Percentiles rank a stretch among this genome's conserved stretches.
Evolutionary conservation across 2,113 vertebrate genomes (phyloP).

Genomic region (Daboia siamensis): DNA sequence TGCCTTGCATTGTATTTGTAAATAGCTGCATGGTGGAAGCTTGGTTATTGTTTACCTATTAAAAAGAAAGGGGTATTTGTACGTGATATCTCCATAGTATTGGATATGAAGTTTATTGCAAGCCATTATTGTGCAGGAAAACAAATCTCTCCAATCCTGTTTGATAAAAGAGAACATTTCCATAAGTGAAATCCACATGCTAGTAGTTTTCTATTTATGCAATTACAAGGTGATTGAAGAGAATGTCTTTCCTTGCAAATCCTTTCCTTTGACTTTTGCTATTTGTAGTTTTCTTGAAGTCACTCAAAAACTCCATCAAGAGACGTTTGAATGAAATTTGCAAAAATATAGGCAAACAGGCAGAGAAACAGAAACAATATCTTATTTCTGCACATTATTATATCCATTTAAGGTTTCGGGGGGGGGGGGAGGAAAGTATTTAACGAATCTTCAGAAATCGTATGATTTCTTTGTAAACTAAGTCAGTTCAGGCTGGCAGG

Average conservation of each 20-base stretch:
- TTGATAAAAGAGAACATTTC: not conserved
- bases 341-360: not conserved
- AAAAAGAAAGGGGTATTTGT: not conserved
- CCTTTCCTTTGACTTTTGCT: not conserved
- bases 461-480: not conserved
- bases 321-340: not conserved
- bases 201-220: not conserved
- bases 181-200: not conserved
- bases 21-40: not conserved
- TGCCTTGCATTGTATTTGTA: not conserved
- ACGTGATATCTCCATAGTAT: not conserved
- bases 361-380: not conserved
- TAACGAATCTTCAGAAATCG: not conserved
- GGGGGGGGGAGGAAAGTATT: not conserved
- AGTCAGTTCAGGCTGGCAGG: not conserved
- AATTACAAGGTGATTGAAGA: not conserved
- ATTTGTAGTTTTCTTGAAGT: not conserved
- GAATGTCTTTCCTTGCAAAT: not conserved
- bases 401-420: not conserved
- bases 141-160: not conserved
- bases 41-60: not conserved
- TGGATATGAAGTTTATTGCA: not conserved
- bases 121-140: not conserved
- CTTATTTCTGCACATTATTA: not conserved
- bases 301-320: not conserved